Base-by-base conservation (phyloP, 2,888 invertebrate genomes). In the Drosophila putrida region DNA sequence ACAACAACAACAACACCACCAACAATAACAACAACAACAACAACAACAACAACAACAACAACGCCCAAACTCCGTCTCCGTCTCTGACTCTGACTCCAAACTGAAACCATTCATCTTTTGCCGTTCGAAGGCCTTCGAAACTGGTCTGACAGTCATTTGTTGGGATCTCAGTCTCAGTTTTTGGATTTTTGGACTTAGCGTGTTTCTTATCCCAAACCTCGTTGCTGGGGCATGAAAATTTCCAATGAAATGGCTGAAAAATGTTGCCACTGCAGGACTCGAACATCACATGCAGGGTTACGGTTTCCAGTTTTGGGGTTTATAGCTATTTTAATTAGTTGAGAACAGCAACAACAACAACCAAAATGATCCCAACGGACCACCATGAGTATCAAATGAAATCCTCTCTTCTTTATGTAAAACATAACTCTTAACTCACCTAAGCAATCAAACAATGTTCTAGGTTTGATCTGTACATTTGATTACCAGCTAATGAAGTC, bases 401-500 rank as follows among this genome's bases (percentile, higher is more conserved):
- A 20, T 47, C 33, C 44, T 47, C 38, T 33, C 20, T 25, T 6
- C 28, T 27, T n/a, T 41, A 44, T 76, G 66, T 66, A 25, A 79
- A 74, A 65, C 83, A 88, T 72, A 80, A 71, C 65, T 69, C 61
- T 69, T 62, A 66, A 74, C 54, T 74, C 62, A 8, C 8, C 15
- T 61, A 67, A 80, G 69, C 74, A 83, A 71, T 69, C 69, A 55
- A 53, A 58, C 51, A 46, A 61, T 57, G 49, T 55, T 60, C 46
- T 54, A 57, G 54, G 43, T 50, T 62, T 67, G 65, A 66, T 80
- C 59, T 65, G 55, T 31, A 38, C 8, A 74, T 59, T 84, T 79
- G 90, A 89, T 88, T 84, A 78, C 76, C 77, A 76, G 69, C 84
- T 90, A 90, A 90, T 90, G 90, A 89, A 84, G 84, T 80, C 81